Percentiles rank a stretch among this genome's conserved stretches.
Evolutionary conservation across 1,140 invertebrate genomes (phyloP).

Genomic region (Drosophila miranda): DNA sequence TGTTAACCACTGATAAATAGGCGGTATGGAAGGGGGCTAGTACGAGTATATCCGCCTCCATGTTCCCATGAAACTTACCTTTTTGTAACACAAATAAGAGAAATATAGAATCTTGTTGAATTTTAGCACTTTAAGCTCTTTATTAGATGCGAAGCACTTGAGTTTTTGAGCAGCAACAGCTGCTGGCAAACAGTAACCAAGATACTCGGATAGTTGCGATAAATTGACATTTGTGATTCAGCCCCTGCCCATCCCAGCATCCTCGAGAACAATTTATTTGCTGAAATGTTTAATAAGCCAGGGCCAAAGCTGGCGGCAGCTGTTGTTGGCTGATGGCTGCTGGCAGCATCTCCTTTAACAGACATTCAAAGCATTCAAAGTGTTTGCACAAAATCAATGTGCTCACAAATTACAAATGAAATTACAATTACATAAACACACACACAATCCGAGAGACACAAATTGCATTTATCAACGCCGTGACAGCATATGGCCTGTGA

Average conservation of each 20-base stretch:
- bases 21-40: too few relatives aligned
- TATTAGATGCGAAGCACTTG: neutral
- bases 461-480: constrained; percentile 30
- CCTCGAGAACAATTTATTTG: constrained; percentile 43
- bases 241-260: neutral
- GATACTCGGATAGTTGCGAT: constrained; percentile 12
- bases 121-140: neutral
- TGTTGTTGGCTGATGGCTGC: constrained; percentile 4
- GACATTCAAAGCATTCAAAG: constrained; percentile 6
- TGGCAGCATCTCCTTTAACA: too few relatives aligned
- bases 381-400: constrained; percentile 55
- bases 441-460: neutral
- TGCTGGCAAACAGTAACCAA: constrained; percentile 18
- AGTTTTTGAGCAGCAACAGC: constrained; percentile 15
- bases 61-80: too few relatives aligned
- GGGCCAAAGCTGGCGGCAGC: constrained; percentile 11
- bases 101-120: neutral
- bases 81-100: too few relatives aligned
- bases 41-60: too few relatives aligned
- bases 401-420: constrained; percentile 54
- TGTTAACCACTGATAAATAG: too few relatives aligned
- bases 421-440: constrained; percentile 22
- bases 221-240: constrained; percentile 62
- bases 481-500: constrained; percentile 10
- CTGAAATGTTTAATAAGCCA: constrained; percentile 48